Percentiles rank a stretch among this genome's conserved stretches.
Evolutionary conservation across 2,797 vertebrate genomes (phyloP).

Genomic region (Acanthornis magna): DNA sequence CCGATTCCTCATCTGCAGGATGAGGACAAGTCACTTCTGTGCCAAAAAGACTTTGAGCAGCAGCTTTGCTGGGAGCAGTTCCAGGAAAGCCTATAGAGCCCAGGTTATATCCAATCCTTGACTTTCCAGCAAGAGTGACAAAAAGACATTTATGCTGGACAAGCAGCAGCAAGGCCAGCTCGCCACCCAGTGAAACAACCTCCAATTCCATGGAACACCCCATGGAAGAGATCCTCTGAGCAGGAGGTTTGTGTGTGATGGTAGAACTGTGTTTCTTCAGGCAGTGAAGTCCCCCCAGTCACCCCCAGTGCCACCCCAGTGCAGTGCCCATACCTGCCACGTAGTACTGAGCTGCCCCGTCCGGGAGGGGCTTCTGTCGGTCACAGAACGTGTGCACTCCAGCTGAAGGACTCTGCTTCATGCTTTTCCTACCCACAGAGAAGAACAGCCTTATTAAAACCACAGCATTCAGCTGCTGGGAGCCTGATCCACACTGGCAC

Average conservation of each 20-base stretch:
- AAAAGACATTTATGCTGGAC: not conserved
- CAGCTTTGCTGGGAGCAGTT: constrained; percentile 5
- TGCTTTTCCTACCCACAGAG: constrained; percentile 82
- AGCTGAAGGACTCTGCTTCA: constrained; percentile 86
- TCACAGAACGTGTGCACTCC: constrained; percentile 95
- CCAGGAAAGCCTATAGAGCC: not conserved
- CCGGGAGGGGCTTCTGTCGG: constrained; percentile 90
- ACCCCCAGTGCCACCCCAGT: not conserved
- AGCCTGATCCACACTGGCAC: not conserved
- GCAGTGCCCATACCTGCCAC: constrained; percentile 85
- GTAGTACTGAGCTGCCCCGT: constrained; percentile 95
- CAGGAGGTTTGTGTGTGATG: not conserved
- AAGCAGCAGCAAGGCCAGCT: not conserved
- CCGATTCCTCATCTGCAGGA: not conserved
- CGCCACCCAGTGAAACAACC: not conserved
- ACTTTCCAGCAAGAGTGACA: not conserved
- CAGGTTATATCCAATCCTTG: not conserved
- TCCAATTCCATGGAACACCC: not conserved
- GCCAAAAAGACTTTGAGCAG: not conserved
- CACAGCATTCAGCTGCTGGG: not conserved
- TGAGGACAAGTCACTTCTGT: not conserved
- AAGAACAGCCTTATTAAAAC: not conserved
- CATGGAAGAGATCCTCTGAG: not conserved
- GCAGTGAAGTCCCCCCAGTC: not conserved
- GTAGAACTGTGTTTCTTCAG: not conserved